Percentiles rank a stretch among this genome's conserved stretches.
These are phyloP conservation scores for Sarcophaga rosellei DNA, from an alignment of 2,888 invertebrate species.

Conservation along the genomic window DNA sequence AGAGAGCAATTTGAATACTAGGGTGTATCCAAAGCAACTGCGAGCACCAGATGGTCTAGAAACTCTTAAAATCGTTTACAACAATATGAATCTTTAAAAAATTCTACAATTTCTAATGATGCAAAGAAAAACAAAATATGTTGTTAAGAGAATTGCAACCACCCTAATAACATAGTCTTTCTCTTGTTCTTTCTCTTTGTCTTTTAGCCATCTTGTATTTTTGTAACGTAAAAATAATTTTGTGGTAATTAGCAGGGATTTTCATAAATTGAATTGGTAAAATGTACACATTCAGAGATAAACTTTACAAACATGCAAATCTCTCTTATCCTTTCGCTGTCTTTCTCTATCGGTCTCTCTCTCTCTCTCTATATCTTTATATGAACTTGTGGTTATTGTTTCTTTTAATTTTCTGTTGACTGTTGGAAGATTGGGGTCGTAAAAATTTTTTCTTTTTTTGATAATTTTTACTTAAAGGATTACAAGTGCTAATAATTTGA, in stretches of 20 bases:
- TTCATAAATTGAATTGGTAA: conserved; percentile 55
- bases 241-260: conserved; percentile 57
- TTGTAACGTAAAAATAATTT: conserved; percentile 19
- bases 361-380: background rate
- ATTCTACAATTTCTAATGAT: no score
- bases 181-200: background rate
- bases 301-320: conserved; percentile 52
- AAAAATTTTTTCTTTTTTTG: conserved; percentile 6
- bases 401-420: conserved; percentile 15
- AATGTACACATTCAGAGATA: conserved; percentile 10
- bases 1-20: background rate
- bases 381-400: conserved; percentile 29
- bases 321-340: background rate
- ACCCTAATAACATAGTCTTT: background rate
- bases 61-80: no score
- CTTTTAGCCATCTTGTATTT: background rate
- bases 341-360: no score
- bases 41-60: background rate
- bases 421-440: background rate
- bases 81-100: no score
- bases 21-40: background rate
- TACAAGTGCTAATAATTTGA: conserved; percentile 42
- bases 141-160: no score
- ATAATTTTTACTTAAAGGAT: conserved; percentile 32
- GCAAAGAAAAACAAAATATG: no score